Base-by-base conservation (phyloP, 2,797 vertebrate genomes). In the Aeoliscus strigatus region DNA sequence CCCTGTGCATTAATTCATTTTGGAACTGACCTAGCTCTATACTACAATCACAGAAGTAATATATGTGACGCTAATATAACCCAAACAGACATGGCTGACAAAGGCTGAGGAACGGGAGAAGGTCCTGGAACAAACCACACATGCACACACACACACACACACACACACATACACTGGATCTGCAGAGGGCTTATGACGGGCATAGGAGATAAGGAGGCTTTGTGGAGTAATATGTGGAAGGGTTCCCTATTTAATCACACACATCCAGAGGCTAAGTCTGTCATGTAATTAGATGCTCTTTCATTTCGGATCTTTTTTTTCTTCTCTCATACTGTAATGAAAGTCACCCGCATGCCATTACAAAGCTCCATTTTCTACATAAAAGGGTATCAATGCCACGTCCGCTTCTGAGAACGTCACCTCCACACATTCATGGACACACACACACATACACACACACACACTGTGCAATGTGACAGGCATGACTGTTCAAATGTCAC, bases 401-500 rank as follows among this genome's bases (percentile, higher is more conserved):
- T 38, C 35, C 18, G 35, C 68, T 60, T 63, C 55, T 53, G 17
- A 28, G 32, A 56, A 61, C 29, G 24, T 49, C 51, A 46, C 46
- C n/a, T 49, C 51, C 44, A 18, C 66, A 51, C 42, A 61, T 76
- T 60, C 72, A 60, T 44, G 32, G 27, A n/a, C n/a, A n/a, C n/a
- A n/a, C n/a, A n/a, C n/a, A n/a, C n/a, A n/a, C n/a, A n/a, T n/a
- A n/a, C n/a, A n/a, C n/a, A n/a, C n/a, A n/a, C n/a, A n/a, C n/a
- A n/a, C 36, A 1, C n/a, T 26, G 55, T 27, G 54, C 48, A 41
- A 43, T 35, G 55, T 71, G 83, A 68, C 75, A 76, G 62, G 51
- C 73, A 66, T 86, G 86, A 81, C 79, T 76, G 74, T 51, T 23
- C 65, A 86, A 85, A 86, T 86, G 83, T 80, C 83, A 83, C 47